These are phyloP conservation scores for Syrista parreyssii DNA, from an alignment of 2,888 invertebrate genomes.

Conservation along the genomic window DNA sequence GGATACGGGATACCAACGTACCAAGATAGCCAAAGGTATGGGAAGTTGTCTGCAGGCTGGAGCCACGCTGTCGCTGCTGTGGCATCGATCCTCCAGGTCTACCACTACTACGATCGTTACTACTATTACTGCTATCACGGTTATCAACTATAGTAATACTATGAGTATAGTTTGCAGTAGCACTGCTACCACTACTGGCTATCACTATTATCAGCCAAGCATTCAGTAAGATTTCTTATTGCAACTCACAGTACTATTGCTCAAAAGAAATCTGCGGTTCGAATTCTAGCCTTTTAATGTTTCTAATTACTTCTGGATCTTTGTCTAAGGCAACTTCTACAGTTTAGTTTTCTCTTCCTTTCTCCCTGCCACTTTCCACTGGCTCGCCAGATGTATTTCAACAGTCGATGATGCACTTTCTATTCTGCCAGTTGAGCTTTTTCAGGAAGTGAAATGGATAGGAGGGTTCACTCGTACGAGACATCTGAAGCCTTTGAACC, in stretches of 20 bases:
- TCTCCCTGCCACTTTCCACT: background rate
- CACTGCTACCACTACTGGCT: background rate
- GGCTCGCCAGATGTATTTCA: background rate
- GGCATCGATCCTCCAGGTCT: slow-evolving; percentile 40
- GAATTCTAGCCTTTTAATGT: background rate
- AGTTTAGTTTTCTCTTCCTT: background rate
- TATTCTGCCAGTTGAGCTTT: background rate
- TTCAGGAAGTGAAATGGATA: background rate
- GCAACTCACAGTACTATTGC: background rate
- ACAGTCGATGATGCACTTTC: background rate
- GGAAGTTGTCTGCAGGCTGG: slow-evolving; percentile 44
- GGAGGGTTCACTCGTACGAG: background rate
- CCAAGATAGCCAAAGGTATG: slow-evolving; percentile 8
- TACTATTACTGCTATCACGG: background rate
- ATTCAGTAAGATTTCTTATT: background rate
- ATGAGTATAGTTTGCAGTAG: background rate
- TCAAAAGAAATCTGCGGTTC: background rate
- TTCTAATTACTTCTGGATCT: background rate
- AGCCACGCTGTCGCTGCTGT: slow-evolving; percentile 60
- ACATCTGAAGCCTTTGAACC: background rate
- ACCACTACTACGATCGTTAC: background rate
- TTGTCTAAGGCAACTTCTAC: background rate
- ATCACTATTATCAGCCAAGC: background rate
- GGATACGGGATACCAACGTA: background rate
- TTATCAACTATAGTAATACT: background rate